A percentile compares a stretch with the other conserved stretches of the same genome.
Evolutionary conservation across 2,113 vertebrate genomes (phyloP).

Genomic region (Epinephelus lanceolatus): DNA sequence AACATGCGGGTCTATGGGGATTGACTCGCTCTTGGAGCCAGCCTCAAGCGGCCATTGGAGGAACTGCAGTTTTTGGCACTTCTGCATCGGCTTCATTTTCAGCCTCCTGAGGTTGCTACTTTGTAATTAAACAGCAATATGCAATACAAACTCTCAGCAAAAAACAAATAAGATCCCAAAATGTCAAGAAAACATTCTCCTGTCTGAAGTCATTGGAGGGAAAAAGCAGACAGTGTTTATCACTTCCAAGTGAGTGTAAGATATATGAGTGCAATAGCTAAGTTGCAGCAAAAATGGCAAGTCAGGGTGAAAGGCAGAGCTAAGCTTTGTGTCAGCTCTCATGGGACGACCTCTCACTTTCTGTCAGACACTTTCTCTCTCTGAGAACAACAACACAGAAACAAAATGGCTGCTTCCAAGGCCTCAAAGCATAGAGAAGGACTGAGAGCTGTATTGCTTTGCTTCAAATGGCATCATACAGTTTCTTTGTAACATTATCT

Average conservation of each 20-base stretch:
- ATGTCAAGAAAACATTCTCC: background rate
- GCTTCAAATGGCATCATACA: background rate
- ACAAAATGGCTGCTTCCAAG: constrained; percentile 66
- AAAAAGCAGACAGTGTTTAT: background rate
- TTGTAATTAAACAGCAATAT: background rate
- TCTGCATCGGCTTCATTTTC: no score
- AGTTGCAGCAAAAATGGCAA: background rate
- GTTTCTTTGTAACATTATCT: no score
- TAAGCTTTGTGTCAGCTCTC: constrained; percentile 44
- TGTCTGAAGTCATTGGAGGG: background rate
- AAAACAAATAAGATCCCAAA: background rate
- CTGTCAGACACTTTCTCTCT: constrained; percentile 14
- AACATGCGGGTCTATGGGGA: no score
- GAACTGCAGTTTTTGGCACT: no score
- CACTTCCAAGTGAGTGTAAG: background rate
- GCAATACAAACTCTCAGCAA: background rate
- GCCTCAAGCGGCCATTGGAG: no score
- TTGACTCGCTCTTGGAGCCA: no score
- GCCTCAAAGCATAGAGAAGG: background rate
- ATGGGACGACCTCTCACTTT: constrained; percentile 25
- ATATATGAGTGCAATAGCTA: background rate
- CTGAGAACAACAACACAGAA: constrained; percentile 64
- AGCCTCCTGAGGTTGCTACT: no score
- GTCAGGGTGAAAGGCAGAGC: background rate
- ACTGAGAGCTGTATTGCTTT: background rate